A percentile compares a stretch with the other conserved stretches of the same genome.
These are phyloP conservation scores for Schizothorax lantsangensis DNA, from an alignment of 2,797 vertebrate genomes.

Conservation along the genomic window DNA sequence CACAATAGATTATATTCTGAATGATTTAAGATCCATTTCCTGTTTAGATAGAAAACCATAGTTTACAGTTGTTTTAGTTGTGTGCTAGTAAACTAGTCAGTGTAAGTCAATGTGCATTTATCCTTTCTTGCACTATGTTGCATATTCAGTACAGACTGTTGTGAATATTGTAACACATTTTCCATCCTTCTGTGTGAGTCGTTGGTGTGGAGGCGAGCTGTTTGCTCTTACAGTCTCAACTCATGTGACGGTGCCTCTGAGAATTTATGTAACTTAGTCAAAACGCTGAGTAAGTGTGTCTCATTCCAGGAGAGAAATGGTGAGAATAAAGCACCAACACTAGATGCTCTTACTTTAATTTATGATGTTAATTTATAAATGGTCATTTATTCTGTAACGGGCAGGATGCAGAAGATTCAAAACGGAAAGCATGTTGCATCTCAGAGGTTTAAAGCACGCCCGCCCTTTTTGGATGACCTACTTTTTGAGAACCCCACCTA, in stretches of 20 bases:
- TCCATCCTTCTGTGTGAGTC: conserved; percentile 37
- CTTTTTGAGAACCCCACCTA: conserved; percentile 54
- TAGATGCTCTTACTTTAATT: background rate
- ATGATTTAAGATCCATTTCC: background rate
- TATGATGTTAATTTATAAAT: background rate
- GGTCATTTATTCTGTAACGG: background rate
- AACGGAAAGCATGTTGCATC: conserved; percentile 51
- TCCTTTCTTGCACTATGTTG: conserved; percentile 16
- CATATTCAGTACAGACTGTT: conserved; percentile 50
- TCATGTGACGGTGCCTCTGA: conserved; percentile 30
- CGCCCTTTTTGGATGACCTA: conserved; percentile 58
- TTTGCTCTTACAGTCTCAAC: conserved; percentile 43
- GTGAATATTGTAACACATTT: conserved; percentile 56
- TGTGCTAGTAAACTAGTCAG: conserved; percentile 3
- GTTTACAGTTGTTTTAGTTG: background rate
- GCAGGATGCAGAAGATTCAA: conserved; percentile 13
- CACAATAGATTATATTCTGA: background rate
- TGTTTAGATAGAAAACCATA: background rate
- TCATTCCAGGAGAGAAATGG: background rate
- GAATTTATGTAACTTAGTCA: conserved; percentile 17
- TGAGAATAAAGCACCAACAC: background rate
- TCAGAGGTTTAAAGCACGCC: conserved; percentile 49
- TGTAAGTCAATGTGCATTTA: conserved; percentile 19
- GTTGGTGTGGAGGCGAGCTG: conserved; percentile 45
- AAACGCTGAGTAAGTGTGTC: conserved; percentile 49